Evolutionary conservation across 2,113 vertebrate species (phyloP).

Genomic region (Canis aureus): DNA sequence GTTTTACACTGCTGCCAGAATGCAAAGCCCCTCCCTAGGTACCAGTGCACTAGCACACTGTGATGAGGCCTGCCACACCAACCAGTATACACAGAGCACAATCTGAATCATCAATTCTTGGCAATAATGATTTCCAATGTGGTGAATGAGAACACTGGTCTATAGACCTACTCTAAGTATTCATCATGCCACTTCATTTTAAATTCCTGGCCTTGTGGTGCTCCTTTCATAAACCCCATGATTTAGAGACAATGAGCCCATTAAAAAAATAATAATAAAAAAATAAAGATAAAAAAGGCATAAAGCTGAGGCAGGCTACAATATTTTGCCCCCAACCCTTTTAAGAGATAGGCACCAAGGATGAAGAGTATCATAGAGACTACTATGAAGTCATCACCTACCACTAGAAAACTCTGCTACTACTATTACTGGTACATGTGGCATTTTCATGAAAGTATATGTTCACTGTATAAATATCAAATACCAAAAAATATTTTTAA

Average conservation of each 20-base stretch:
- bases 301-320: neutral
- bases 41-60: too few relatives aligned
- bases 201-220: neutral
- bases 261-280: neutral
- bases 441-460: slow-evolving; percentile 28
- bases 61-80: neutral
- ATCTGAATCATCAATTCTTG: neutral
- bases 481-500: neutral
- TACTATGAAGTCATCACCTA: neutral
- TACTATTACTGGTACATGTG: too few relatives aligned
- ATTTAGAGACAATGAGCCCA: neutral
- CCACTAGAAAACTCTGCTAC: neutral
- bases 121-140: neutral
- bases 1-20: neutral
- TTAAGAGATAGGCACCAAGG: neutral
- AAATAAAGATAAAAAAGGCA: neutral
- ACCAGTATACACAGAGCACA: neutral
- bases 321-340: neutral
- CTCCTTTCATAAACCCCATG: neutral
- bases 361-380: neutral
- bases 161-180: neutral
- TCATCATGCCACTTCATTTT: neutral
- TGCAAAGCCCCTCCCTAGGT: neutral
- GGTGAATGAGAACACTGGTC: neutral
- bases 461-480: slow-evolving; percentile 17